These are phyloP conservation scores for Patagioenas fasciata DNA, from an alignment of 2,113 vertebrate species.

Conservation along the genomic window DNA sequence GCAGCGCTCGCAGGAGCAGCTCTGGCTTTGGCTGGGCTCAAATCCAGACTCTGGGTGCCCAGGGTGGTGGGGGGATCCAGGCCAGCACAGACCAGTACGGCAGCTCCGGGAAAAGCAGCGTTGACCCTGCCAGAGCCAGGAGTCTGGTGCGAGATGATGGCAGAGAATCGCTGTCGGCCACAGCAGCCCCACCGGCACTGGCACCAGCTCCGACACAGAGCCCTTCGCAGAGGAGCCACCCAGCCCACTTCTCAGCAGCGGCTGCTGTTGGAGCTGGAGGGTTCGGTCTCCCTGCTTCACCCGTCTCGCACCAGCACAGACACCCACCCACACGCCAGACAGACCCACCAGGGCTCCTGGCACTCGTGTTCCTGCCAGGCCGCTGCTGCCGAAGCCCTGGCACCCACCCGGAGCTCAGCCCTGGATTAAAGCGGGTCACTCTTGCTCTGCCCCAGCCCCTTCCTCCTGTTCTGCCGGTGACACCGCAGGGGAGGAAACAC, in stretches of 20 bases:
- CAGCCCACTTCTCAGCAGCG: not conserved
- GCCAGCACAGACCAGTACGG: fast-evolving
- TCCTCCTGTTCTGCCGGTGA: not conserved
- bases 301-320: not conserved
- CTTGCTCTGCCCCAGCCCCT: not conserved
- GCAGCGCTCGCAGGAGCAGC: not conserved
- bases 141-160: fast-evolving
- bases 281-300: not conserved
- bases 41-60: not conserved
- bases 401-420: fast-evolving
- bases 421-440: fast-evolving
- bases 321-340: fast-evolving
- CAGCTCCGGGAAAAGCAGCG: not conserved
- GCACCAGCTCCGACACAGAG: not conserved
- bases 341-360: fast-evolving
- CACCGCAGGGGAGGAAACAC: fast-evolving
- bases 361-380: not conserved
- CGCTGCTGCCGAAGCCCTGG: not conserved
- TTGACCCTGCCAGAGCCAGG: fast-evolving
- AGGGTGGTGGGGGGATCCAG: not conserved
- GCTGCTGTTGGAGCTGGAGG: not conserved
- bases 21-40: not conserved
- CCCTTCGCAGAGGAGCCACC: fast-evolving
- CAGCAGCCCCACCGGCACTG: not conserved
- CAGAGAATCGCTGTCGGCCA: not conserved